These are phyloP conservation scores for Atherix ibis DNA, from an alignment of 2,888 invertebrate species.

Conservation along the genomic window DNA sequence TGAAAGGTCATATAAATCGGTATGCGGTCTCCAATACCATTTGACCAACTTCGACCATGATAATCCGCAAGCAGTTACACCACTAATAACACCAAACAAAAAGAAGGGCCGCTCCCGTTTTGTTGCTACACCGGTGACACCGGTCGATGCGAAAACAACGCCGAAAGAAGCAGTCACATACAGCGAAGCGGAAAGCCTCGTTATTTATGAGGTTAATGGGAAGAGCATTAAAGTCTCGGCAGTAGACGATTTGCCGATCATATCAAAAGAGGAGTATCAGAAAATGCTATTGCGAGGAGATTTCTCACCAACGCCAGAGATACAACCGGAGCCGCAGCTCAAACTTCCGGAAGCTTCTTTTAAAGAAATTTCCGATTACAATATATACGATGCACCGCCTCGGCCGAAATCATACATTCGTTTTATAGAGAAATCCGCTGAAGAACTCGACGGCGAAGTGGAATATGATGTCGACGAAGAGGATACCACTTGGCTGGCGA, in stretches of 20 bases:
- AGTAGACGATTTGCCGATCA: conserved; percentile 50
- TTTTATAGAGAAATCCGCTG: conserved; percentile 86
- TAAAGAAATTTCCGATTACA: conserved; percentile 58
- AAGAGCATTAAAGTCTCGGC: conserved; percentile 49
- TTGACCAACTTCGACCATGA: conserved; percentile 73
- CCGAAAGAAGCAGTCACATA: conserved; percentile 60
- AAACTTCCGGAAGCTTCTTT: conserved; percentile 56
- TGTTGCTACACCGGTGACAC: conserved; percentile 32
- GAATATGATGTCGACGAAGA: conserved; percentile 99
- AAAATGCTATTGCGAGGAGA: conserved; percentile 25
- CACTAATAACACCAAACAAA: conserved; percentile 42
- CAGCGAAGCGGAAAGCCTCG: conserved; percentile 70
- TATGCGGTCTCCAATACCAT: conserved; percentile 74
- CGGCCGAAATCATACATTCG: conserved; percentile 80
- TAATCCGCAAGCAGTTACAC: conserved; percentile 50
- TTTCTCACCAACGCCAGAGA: conserved; percentile 25
- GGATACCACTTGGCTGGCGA: conserved; percentile 84
- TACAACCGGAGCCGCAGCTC: conserved; percentile 31
- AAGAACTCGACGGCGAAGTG: conserved; percentile 82
- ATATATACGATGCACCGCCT: conserved; percentile 66
- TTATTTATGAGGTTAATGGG: conserved; percentile 76
- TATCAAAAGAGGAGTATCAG: conserved; percentile 47
- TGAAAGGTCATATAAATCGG: conserved; percentile 71
- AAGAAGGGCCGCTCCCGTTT: conserved; percentile 44
- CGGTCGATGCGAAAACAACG: conserved; percentile 32